Evolutionary conservation across 2,113 vertebrate species (phyloP).

Genomic region (Tautogolabrus adspersus): DNA sequence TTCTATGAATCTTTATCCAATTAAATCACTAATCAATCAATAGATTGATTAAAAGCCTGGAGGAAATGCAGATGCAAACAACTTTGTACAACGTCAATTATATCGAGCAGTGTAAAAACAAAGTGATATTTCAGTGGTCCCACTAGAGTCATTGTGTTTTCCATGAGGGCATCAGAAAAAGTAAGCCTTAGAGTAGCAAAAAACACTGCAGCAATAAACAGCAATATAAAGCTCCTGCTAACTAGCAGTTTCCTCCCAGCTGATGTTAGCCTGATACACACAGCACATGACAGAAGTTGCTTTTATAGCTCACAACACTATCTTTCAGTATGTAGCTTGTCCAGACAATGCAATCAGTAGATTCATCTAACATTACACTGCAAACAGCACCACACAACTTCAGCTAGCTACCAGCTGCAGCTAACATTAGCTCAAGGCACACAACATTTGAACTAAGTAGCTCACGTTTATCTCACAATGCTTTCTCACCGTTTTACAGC

Average conservation of each 20-base stretch:
- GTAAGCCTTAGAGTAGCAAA: background rate
- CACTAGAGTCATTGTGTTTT: conserved; percentile 11
- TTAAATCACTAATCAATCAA: background rate
- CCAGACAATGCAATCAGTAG: too few species aligned
- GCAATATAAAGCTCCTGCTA: background rate
- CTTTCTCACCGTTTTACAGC: background rate
- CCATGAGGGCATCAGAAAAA: background rate
- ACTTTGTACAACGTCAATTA: conserved; percentile 12
- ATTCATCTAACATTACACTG: too few species aligned
- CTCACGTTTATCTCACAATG: background rate
- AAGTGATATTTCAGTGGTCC: conserved; percentile 32
- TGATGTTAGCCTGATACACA: background rate
- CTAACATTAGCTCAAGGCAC: background rate
- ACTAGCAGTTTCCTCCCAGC: background rate
- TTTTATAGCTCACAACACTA: background rate
- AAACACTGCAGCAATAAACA: background rate
- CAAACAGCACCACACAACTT: too few species aligned
- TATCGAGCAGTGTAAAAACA: conserved; percentile 20
- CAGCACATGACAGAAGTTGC: too few species aligned
- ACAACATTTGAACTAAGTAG: background rate
- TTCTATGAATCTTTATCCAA: background rate
- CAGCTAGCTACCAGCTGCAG: too few species aligned
- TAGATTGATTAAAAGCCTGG: background rate
- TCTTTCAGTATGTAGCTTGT: too few species aligned
- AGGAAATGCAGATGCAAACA: conserved; percentile 38